Conservation (phyloP, 2,888 invertebrate species). For the Lasioglossum villosulum region DNA sequence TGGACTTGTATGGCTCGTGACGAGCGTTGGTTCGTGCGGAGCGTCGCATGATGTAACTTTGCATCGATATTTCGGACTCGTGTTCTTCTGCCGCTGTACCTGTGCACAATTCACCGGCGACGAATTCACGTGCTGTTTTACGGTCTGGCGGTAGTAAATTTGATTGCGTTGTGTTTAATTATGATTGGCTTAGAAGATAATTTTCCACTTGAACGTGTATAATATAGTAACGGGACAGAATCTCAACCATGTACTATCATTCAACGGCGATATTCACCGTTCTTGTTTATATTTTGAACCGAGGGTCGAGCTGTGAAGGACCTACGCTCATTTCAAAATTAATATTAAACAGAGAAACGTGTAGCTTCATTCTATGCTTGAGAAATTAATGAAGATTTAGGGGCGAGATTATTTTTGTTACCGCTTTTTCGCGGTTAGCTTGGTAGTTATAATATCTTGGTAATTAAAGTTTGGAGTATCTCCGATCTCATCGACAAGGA, state of each 20-base stretch:
- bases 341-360: not conserved
- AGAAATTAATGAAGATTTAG: not conserved
- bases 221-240: not conserved
- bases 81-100: not conserved
- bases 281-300: not conserved
- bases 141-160: not conserved
- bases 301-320: not conserved
- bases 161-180: not conserved
- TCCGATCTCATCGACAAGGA: not conserved
- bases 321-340: not conserved
- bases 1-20: slow-evolving; percentile 68
- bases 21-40: slow-evolving; percentile 44
- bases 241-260: not conserved
- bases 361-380: not conserved
- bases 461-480: not conserved
- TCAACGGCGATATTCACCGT: not conserved
- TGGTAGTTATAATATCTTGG: not conserved
- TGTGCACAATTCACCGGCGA: not conserved
- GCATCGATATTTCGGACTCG: slow-evolving; percentile 58
- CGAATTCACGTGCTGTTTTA: not conserved
- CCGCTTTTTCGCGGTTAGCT: not conserved
- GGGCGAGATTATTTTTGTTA: not conserved
- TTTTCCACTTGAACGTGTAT: not conserved
- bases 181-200: not conserved
- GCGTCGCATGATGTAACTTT: slow-evolving; percentile 68